phyloP scores from a whole-genome alignment of 2,113 vertebrate species.

The Istiophorus platypterus region DNA sequence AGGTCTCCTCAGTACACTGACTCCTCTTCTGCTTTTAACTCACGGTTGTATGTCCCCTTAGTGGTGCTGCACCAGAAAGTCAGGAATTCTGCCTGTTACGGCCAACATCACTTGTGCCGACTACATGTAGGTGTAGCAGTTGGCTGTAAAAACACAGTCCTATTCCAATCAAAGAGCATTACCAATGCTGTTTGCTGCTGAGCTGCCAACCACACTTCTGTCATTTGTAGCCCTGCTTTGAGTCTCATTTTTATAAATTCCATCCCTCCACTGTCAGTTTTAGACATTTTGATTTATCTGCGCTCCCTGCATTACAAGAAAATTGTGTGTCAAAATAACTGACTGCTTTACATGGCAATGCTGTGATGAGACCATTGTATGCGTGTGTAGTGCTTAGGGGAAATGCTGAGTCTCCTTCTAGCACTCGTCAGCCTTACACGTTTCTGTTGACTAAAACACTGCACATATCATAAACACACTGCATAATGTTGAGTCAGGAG shows the following conservation, averaged over 20 bases:
- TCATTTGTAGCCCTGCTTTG: constrained; percentile 22
- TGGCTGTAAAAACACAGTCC: constrained; percentile 22
- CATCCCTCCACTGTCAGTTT: constrained; percentile 23
- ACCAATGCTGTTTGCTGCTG: constrained; percentile 11
- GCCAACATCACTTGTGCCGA: constrained; percentile 13
- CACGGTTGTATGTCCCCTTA: background rate
- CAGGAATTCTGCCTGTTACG: constrained; percentile 6
- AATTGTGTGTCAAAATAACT: constrained; percentile 36
- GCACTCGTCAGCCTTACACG: constrained; percentile 6
- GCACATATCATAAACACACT: constrained; percentile 22
- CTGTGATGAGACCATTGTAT: constrained; percentile 47
- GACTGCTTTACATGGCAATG: constrained; percentile 12
- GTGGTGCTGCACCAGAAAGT: constrained; percentile 7
- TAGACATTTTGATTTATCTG: constrained; percentile 48
- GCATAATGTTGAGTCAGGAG: constrained; percentile 45
- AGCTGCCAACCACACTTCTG: constrained; percentile 25
- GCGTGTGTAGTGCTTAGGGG: background rate
- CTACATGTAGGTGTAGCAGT: constrained; percentile 22
- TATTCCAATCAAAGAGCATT: constrained; percentile 38
- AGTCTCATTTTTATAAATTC: constrained; percentile 12
- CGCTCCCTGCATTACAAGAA: constrained; percentile 10
- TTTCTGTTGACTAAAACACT: constrained; percentile 49
- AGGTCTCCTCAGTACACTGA: constrained; percentile 32
- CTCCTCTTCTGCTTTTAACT: constrained; percentile 33
- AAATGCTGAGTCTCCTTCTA: constrained; percentile 30